A percentile compares a stretch with the other conserved stretches of the same genome.
These are phyloP conservation scores for Sakesphorus luctuosus DNA, from an alignment of 2,113 vertebrate genomes.

Conservation along the genomic window DNA sequence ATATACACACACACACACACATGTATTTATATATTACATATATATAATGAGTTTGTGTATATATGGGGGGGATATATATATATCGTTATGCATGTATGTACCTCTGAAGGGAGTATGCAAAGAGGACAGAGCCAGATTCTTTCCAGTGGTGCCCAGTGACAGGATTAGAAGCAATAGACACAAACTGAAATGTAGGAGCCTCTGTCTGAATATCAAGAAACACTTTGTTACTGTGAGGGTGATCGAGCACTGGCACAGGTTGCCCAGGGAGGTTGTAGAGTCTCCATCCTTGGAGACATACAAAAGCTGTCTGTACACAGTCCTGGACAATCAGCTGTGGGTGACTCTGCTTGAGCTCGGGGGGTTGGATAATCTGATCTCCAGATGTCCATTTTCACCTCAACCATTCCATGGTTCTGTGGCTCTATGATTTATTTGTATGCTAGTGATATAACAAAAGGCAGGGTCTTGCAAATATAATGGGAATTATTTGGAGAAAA, in stretches of 20 bases:
- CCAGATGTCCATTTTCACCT: background rate
- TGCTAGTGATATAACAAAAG: background rate
- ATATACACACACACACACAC: too few species aligned
- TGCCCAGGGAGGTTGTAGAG: background rate
- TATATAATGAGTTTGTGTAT: accelerated
- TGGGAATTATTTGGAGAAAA: background rate
- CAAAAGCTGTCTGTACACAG: background rate
- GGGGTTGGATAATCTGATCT: background rate
- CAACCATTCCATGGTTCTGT: background rate
- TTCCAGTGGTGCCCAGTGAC: background rate
- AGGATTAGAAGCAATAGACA: background rate
- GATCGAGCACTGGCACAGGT: background rate
- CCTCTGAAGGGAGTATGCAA: background rate
- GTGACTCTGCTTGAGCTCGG: background rate
- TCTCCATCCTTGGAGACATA: background rate
- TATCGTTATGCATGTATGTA: too few species aligned
- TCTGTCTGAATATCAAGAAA: background rate
- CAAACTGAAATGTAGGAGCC: background rate
- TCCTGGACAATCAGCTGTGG: background rate
- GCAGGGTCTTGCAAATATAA: background rate
- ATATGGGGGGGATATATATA: background rate
- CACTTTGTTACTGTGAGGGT: background rate
- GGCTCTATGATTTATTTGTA: background rate
- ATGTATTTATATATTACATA: background rate
- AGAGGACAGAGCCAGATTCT: background rate